These are phyloP conservation scores for Smithornis capensis DNA, from an alignment of 2,113 vertebrate genomes.

Conservation along the genomic window DNA sequence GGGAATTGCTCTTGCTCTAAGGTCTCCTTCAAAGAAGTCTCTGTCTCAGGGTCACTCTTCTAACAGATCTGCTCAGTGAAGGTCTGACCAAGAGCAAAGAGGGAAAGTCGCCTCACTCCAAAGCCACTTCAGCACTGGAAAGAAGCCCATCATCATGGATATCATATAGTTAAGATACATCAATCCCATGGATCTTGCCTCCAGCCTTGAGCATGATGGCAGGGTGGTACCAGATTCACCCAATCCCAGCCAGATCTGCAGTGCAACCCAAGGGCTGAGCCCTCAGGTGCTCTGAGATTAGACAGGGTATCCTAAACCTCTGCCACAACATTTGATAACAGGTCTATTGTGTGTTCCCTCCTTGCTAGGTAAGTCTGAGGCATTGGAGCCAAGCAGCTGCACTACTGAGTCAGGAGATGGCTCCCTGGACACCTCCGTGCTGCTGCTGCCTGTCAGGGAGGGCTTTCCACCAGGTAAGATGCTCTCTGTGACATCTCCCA, in stretches of 20 bases:
- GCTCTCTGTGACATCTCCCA: background rate
- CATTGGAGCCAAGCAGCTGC: background rate
- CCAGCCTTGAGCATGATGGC: background rate
- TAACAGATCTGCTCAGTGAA: background rate
- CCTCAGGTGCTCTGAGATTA: background rate
- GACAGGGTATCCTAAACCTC: background rate
- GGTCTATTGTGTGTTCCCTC: background rate
- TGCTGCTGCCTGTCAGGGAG: slow-evolving; percentile 71
- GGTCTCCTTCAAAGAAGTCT: background rate
- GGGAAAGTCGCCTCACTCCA: background rate
- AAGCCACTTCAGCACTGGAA: background rate
- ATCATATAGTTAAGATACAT: background rate
- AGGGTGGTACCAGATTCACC: background rate
- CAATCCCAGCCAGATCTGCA: background rate
- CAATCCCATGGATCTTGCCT: background rate
- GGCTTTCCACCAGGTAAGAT: slow-evolving; percentile 81
- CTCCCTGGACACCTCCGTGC: background rate
- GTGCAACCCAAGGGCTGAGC: background rate
- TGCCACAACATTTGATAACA: background rate
- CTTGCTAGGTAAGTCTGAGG: slow-evolving; percentile 43
- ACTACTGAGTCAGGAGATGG: background rate
- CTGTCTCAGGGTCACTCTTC: background rate
- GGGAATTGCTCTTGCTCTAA: background rate
- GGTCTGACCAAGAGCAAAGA: background rate
- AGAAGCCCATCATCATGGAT: background rate